These are phyloP conservation scores for Pseudochromis fuscus DNA, from an alignment of 2,797 vertebrate genomes.

Conservation along the genomic window DNA sequence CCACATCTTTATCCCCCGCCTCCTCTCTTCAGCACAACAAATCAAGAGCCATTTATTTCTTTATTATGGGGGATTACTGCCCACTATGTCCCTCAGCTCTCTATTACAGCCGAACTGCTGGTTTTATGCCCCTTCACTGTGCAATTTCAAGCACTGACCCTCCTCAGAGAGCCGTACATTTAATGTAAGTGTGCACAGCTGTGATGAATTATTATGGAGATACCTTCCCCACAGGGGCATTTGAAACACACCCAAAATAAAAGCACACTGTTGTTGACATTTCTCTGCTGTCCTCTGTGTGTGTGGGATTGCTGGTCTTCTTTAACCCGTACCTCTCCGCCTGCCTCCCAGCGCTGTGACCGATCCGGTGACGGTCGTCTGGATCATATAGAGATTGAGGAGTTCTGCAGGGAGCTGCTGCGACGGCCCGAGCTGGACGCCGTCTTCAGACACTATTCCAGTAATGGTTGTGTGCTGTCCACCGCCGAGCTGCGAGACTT, in stretches of 20 bases:
- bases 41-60: slow-evolving; percentile 54
- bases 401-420: slow-evolving; percentile 93
- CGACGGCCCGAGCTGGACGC: slow-evolving; percentile 92
- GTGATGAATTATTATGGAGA: slow-evolving; percentile 35
- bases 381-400: slow-evolving; percentile 92
- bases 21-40: slow-evolving; percentile 48
- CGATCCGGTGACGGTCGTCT: slow-evolving; percentile 88
- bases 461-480: slow-evolving; percentile 90
- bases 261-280: slow-evolving; percentile 10
- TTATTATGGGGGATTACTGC: slow-evolving; percentile 51
- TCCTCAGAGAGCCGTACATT: slow-evolving; percentile 36
- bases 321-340: background rate
- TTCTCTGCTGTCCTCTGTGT: slow-evolving; percentile 15
- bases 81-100: slow-evolving; percentile 48
- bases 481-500: slow-evolving; percentile 92
- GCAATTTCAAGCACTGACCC: slow-evolving; percentile 27
- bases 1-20: slow-evolving; percentile 21
- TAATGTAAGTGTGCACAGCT: slow-evolving; percentile 48
- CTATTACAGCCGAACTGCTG: slow-evolving; percentile 42
- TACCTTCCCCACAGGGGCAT: slow-evolving; percentile 32
- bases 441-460: slow-evolving; percentile 90
- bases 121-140: slow-evolving; percentile 45
- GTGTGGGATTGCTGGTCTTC: slow-evolving; percentile 2
- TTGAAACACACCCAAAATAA: slow-evolving; percentile 50
- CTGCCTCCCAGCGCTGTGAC: slow-evolving; percentile 90